Evolutionary conservation across 2,888 invertebrate species (phyloP), one percentile per base, ranked within the genome.

Genomic region (Megalurothrips usitatus): DNA sequence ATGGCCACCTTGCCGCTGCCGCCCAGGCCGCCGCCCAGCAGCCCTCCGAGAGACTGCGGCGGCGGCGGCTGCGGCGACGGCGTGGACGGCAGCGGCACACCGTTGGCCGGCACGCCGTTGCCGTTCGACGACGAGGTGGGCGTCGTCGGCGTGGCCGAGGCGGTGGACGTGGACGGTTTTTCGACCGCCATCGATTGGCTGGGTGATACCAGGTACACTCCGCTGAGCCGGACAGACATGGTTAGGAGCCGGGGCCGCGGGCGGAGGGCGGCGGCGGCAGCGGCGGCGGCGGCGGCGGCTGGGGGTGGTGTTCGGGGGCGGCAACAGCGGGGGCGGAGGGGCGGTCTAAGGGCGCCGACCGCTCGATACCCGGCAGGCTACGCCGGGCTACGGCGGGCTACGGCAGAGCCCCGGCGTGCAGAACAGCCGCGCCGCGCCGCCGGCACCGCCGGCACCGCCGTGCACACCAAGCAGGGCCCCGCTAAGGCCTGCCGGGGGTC

Each of bases 181-280:
- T 12, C 23, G 11, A 23, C n/a, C 68, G 68, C 23, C 68, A 75
- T 75, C 68, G 68, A 75, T 75, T 75, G 68, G 26, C 12, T 26
- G 23, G 68, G 26, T 26, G 68, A 75, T 75, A 75, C 68, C 68
- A 75, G 68, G 68, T 75, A 75, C 68, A 75, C 68, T 75, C 68
- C 68, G 12, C 68, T 75, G 23, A 75, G 68, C 23, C 68, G 68
- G 8, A 75, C 68, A n/a, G 68, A 75, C 68, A 75, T 75, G 23
- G 23, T 26, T 6, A 11, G 68, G 26, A 26, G 68, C 11, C 23
- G 26, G 68, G 68, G 11, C 52, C 14, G 52, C 26, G 11, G 68
- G 26, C 26, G 9, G 68, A 10, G 4, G 68, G 26, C 10, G 68
- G 68, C 11, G 68, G 68, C 68, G 68, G 68, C n/a, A 11, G n/a